Evolutionary conservation across 1,140 invertebrate genomes (phyloP).

Genomic region (Samia ricini): DNA sequence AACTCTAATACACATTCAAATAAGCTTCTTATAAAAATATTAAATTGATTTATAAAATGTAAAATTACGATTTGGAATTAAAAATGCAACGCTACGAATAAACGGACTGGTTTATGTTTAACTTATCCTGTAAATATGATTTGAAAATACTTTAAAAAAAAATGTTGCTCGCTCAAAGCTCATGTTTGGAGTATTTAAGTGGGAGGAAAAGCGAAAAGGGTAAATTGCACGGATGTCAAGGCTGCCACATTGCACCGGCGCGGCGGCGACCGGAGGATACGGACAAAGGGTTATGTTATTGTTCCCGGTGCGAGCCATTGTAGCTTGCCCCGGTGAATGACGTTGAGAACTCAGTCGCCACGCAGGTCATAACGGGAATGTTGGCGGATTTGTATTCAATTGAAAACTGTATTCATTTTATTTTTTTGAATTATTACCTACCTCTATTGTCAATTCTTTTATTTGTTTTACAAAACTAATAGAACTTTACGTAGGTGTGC

Average conservation of each 20-base stretch:
- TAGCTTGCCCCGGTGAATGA: not conserved
- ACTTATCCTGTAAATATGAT: not conserved
- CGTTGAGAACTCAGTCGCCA: not conserved
- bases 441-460: not conserved
- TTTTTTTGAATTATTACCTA: not conserved
- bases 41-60: too few species aligned
- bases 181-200: not conserved
- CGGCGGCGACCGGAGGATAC: too few species aligned
- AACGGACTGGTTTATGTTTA: not conserved
- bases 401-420: not conserved
- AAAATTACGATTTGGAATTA: too few species aligned
- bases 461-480: not conserved
- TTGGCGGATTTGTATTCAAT: not conserved
- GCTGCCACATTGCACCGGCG: not conserved
- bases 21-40: too few species aligned
- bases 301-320: not conserved
- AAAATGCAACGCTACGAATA: too few species aligned
- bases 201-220: not conserved
- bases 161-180: not conserved
- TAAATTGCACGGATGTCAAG: not conserved
- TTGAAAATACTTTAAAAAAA: not conserved
- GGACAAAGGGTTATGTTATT: not conserved
- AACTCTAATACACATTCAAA: too few species aligned
- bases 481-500: too few species aligned
- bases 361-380: not conserved